A percentile compares a stretch with the other conserved stretches of the same genome.
Conservation (phyloP, 2,113 vertebrate genomes). For the Larimichthys polyactis region DNA sequence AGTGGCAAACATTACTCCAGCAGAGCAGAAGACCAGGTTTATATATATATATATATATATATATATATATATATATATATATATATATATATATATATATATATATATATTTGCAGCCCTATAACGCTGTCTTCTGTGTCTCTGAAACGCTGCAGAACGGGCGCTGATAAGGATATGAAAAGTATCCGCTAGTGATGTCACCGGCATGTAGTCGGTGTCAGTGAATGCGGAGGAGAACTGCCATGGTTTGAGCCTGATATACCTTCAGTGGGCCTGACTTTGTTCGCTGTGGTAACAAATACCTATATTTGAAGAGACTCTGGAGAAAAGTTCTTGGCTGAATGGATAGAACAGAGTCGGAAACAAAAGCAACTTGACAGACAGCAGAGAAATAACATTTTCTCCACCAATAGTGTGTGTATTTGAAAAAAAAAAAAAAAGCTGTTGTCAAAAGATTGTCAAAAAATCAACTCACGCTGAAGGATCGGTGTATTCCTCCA, state of each 20-base stretch:
- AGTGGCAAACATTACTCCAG: neutral
- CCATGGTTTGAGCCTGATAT: neutral
- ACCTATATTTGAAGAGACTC: conserved; percentile 4
- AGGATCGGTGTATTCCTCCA: neutral
- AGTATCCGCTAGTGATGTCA: neutral
- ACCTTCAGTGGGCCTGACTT: neutral
- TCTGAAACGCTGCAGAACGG: neutral
- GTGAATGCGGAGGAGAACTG: neutral
- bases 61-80: too few species aligned
- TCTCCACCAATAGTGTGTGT: neutral
- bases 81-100: too few species aligned
- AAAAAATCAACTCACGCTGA: neutral
- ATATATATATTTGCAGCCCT: neutral
- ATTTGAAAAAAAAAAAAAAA: neutral
- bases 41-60: too few species aligned
- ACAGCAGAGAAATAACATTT: conserved; percentile 13
- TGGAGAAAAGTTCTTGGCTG: conserved; percentile 7
- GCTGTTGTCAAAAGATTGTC: neutral
- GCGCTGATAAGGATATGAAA: neutral
- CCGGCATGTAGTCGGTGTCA: neutral
- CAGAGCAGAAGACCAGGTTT: neutral
- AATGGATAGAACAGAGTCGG: conserved; percentile 1
- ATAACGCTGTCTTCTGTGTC: neutral
- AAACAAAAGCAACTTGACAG: conserved; percentile 16
- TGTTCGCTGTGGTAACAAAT: conserved; percentile 8